phyloP scores from a whole-genome alignment of 2,797 vertebrate genomes.

The Hyperoplus immaculatus region DNA sequence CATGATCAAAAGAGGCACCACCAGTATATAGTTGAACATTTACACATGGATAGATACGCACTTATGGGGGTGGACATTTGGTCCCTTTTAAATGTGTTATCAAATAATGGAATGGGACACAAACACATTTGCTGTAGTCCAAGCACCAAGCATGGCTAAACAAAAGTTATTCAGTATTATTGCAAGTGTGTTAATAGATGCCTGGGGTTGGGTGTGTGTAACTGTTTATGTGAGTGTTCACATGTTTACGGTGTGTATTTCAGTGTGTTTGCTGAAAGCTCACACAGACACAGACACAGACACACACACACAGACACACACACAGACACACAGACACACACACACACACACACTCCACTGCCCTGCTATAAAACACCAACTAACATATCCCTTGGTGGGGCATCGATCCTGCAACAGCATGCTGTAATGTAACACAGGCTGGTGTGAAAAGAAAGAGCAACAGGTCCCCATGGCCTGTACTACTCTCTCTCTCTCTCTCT shows the following conservation, averaged over 20 bases:
- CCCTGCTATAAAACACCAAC: constrained; percentile 62
- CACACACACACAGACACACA: constrained; percentile 5
- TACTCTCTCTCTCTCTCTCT: background rate
- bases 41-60: background rate
- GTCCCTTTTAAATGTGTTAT: constrained; percentile 55
- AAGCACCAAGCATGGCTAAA: constrained; percentile 15
- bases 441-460: constrained; percentile 77
- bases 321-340: background rate
- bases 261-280: background rate
- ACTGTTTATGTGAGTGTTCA: background rate
- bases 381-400: constrained; percentile 54
- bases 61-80: constrained; percentile 30
- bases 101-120: constrained; percentile 55
- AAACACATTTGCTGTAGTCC: constrained; percentile 14
- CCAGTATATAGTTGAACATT: constrained; percentile 2
- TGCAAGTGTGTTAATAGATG: constrained; percentile 1
- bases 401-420: constrained; percentile 61
- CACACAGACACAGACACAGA: background rate
- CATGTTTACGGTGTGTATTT: background rate
- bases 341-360: constrained; percentile 11
- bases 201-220: background rate
- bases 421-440: constrained; percentile 60
- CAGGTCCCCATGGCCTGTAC: constrained; percentile 58
- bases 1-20: constrained; percentile 34
- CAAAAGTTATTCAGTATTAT: background rate